Percentiles rank a stretch among this genome's conserved stretches.
phyloP scores from a whole-genome alignment of 2,113 vertebrate genomes.

The Tupaia tana region DNA sequence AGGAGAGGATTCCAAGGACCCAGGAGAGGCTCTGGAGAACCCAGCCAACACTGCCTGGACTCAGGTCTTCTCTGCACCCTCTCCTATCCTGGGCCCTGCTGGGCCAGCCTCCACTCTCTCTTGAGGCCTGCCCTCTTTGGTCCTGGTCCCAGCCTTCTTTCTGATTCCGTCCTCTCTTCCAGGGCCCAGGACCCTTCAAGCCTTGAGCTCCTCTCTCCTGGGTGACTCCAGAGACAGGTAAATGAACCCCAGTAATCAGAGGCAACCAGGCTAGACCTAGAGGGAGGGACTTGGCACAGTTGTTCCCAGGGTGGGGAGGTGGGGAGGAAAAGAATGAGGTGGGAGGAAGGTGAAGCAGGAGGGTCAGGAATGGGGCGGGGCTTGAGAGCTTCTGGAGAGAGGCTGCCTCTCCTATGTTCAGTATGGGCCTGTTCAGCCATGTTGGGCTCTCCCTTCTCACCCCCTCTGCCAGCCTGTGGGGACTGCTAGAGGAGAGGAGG shows the following conservation, averaged over 20 bases:
- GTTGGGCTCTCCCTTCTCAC: neutral
- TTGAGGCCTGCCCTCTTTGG: neutral
- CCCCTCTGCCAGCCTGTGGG: neutral
- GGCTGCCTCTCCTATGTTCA: neutral
- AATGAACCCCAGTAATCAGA: too few species aligned
- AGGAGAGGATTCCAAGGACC: neutral
- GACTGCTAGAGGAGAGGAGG: neutral
- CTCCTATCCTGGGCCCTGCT: neutral
- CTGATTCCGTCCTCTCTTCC: neutral
- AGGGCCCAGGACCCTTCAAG: neutral
- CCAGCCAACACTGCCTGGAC: neutral
- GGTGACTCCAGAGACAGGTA: neutral
- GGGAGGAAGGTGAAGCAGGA: conserved; percentile 35
- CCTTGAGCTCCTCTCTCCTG: neutral
- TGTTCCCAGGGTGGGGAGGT: neutral
- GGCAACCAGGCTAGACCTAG: conserved; percentile 15
- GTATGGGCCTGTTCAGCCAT: neutral
- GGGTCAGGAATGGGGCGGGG: neutral
- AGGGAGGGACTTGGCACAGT: conserved; percentile 36
- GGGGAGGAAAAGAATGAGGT: conserved; percentile 36
- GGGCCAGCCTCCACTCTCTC: neutral
- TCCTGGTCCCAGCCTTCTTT: neutral
- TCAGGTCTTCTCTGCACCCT: neutral
- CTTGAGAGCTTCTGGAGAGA: neutral
- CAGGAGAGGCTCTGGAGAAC: neutral